Base-by-base conservation (phyloP, 2,888 invertebrate species). In the Eupsilia transversa region DNA sequence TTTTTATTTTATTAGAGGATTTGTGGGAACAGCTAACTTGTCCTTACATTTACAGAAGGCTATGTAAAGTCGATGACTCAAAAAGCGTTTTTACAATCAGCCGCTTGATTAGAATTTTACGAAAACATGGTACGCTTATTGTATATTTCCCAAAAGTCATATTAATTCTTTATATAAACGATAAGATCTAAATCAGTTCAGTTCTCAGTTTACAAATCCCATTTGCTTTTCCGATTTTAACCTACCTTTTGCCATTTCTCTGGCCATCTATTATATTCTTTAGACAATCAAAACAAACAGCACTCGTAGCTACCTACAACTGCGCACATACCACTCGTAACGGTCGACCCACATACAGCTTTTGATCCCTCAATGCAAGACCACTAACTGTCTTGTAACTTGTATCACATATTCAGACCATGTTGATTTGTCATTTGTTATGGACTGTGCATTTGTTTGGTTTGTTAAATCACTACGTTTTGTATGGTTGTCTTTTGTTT, bases 321-420 rank as follows among this genome's bases (percentile, higher is more conserved):
- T 49, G 33, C 38, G 60, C 23, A 41, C 70, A 71, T 63, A 70
- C 64, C 83, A 85, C 77, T 84, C 72, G 79, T 91, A 91, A 91
- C 91, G 91, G 91, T 90, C 77, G 90, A 54, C 90, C 90, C 80
- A 91, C 85, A 88, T 88, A 88, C 77, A 76, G 72, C 82, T 75
- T 83, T 80, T 86, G 79, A 86, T 85, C 87, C 89, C 86, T 87
- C 86, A 84, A 85, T 74, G 74, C 78, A 61, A 87, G 80, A 78
- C 68, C 41, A 75, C 77, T 86, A 89, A 88, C 89, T 86, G 87
- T 85, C 85, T 78, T 72, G 74, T n/a, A 20, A 52, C n/a, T 65
- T n/a, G 49, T 85, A 82, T 84, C 86, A 81, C 71, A 76, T 60
- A 80, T 81, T 72, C 80, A 64, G 77, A 79, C 70, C 74, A 74